Conservation (phyloP, 2,113 vertebrate species). For the Mus musculus region DNA sequence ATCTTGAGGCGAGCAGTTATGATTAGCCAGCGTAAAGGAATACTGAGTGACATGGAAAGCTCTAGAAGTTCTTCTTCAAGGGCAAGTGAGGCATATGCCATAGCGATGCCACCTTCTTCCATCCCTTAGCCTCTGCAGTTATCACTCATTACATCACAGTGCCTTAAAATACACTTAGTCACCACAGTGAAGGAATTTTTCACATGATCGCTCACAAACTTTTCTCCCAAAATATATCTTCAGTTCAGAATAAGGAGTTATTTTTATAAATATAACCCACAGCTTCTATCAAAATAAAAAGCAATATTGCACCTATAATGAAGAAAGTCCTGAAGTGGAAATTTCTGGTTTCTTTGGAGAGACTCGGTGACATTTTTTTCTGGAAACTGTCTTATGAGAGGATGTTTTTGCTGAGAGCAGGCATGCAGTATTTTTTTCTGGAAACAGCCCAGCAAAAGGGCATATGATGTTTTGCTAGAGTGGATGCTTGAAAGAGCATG, state of each 20-base stretch:
- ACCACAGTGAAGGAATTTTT: neutral
- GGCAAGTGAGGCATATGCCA: accelerated
- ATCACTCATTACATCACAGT: neutral
- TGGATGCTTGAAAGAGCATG: too few species aligned
- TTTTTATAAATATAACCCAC: neutral
- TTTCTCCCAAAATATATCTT: neutral
- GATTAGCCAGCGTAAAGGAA: neutral
- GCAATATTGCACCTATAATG: neutral
- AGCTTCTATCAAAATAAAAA: neutral
- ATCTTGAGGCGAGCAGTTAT: neutral
- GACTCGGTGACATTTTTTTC: too few species aligned
- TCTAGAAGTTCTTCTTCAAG: neutral
- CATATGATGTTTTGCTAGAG: too few species aligned
- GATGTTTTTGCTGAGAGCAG: too few species aligned
- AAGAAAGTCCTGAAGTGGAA: neutral
- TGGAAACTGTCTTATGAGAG: too few species aligned
- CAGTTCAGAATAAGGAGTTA: neutral
- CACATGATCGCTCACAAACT: neutral
- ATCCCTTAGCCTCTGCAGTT: neutral
- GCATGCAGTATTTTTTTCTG: too few species aligned
- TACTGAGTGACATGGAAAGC: neutral
- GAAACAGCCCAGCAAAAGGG: too few species aligned
- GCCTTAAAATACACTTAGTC: neutral
- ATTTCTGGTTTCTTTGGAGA: too few species aligned
- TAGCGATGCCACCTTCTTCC: neutral